Evolutionary conservation across 2,113 vertebrate genomes (phyloP).

Genomic region (Megaptera novaeangliae): DNA sequence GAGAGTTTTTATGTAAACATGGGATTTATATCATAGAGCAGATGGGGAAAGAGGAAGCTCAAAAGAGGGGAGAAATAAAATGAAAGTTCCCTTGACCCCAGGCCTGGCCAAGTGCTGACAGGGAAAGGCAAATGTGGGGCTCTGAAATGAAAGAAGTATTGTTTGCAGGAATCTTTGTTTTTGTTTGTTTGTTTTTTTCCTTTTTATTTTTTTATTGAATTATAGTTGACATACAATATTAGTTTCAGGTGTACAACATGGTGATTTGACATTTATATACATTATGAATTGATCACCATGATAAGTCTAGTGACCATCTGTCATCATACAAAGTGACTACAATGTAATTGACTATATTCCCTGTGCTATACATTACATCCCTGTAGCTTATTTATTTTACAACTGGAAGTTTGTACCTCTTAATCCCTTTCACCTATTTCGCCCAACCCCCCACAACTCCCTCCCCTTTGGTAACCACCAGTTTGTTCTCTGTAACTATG

Average conservation of each 20-base stretch:
- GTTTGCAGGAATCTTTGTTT: not conserved
- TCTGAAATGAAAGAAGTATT: not conserved
- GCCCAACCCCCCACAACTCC: not conserved
- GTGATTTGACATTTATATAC: not conserved
- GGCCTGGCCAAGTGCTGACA: not conserved
- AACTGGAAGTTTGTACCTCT: not conserved
- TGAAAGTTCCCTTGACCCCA: not conserved
- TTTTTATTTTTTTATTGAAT: not conserved
- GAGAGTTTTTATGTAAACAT: not conserved
- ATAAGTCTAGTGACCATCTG: not conserved
- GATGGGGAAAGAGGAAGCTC: not conserved
- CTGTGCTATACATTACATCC: not conserved
- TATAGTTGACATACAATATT: not conserved
- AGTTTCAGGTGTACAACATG: not conserved
- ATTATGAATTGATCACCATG: not conserved
- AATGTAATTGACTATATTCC: not conserved
- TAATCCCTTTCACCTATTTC: not conserved
- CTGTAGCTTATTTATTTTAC: not conserved
- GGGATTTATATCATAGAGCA: not conserved
- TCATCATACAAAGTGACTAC: not conserved
- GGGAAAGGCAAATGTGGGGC: not conserved
- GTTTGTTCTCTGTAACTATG: not conserved
- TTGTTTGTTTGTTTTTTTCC: not conserved
- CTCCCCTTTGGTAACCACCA: not conserved
- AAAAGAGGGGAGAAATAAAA: not conserved